Base-by-base conservation (phyloP, 2,888 invertebrate genomes). In the Tubulanus polymorphus region DNA sequence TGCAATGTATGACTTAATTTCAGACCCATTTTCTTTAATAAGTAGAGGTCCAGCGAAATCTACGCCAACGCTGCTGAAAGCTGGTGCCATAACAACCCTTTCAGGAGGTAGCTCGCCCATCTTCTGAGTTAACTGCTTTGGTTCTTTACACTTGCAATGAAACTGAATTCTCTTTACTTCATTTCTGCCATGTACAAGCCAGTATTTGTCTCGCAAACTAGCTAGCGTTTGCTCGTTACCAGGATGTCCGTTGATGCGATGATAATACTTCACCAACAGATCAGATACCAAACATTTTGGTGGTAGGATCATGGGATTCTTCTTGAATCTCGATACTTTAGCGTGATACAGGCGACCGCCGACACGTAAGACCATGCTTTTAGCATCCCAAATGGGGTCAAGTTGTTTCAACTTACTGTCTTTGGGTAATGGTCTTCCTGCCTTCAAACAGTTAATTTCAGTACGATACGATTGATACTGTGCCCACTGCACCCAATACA, bases 31-130 rank as follows among this genome's bases (percentile, higher is more conserved):
- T 8, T 20, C 5, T 30, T 32, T 54, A 15, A 32, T 41, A 10
- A 18, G 20, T 3, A 54, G 18, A 3, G 48, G 54, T 23, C 37
- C 50, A 48, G 37, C 25, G 18, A 25, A 53, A 28, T 53, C 46
- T 6, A 53, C 53, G n/a, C 46, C 53, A n/a, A 41, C 41, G 25
- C n/a, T n/a, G 25, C 6, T 23, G 25, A 51, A 51, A 5, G 51
- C 41, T 15, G 41, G 6, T 41, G 41, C 41, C 6, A 41, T 41
- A 8, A 23, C 23, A 18, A 41, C 41, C 3, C 41, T 5, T 23
- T 41, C 41, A 18, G 18, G 20, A 8, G 41, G 41, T 23, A 41
- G 15, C 15, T 18, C 20, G 6, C 20, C 41, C 41, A 41, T 41
- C 41, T 41, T 41, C 15, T 41, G 41, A 20, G 6, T 23, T 15